phyloP scores from a whole-genome alignment of 2,888 invertebrate genomes.

The Unio pictorum region DNA sequence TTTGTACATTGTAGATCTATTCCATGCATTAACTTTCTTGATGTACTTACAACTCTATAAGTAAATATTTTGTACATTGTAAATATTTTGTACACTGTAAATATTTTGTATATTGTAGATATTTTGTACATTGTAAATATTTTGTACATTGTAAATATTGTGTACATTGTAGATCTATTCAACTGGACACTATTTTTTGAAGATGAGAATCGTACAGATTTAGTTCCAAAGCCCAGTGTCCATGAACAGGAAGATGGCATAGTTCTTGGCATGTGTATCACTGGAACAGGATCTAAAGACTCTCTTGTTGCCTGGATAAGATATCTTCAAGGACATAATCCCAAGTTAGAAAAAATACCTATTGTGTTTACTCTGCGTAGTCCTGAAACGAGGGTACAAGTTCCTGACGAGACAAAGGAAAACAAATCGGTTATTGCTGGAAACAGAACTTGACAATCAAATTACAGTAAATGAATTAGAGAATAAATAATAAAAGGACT shows the following conservation, averaged over 20 bases:
- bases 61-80: no score
- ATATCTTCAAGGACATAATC: constrained; percentile 83
- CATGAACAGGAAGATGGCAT: constrained; percentile 96
- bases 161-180: constrained; percentile 45
- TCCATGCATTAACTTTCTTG: not conserved
- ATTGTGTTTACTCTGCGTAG: constrained; percentile 83
- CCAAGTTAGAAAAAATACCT: constrained; percentile 82
- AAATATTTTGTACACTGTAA: no score
- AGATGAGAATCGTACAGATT: constrained; percentile 41
- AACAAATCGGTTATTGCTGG: not conserved
- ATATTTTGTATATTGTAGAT: no score
- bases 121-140: no score
- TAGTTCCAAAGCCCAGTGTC: constrained; percentile 77
- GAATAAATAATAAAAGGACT: no score
- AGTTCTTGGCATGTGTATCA: constrained; percentile 89
- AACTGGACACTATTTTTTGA: constrained; percentile 52
- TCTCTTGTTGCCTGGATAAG: constrained; percentile 83
- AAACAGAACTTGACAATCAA: no score
- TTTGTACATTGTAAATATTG: no score
- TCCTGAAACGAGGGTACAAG: constrained; percentile 23
- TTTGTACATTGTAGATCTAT: no score
- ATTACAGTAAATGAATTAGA: no score
- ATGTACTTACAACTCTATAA: not conserved
- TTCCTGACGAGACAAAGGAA: constrained; percentile 46
- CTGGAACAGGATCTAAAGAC: constrained; percentile 88